phyloP scores from a whole-genome alignment of 1,140 invertebrate species.

The Heliconius eleuchia region DNA sequence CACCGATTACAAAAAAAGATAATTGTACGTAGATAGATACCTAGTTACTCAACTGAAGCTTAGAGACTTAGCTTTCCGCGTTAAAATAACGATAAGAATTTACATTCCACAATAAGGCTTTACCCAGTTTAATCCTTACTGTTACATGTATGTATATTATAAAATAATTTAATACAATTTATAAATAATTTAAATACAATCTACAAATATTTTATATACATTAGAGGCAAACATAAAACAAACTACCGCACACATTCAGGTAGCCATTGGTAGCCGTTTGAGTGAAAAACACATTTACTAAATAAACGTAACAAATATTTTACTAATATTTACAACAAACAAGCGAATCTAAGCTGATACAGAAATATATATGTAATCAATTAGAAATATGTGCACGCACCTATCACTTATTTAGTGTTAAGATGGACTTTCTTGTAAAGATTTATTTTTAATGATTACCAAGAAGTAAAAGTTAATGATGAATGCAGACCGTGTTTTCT shows the following conservation, averaged over 20 bases:
- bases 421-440: not conserved
- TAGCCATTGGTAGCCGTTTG: constrained; percentile 46
- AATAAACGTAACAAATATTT: constrained; percentile 53
- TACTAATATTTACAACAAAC: constrained; percentile 51
- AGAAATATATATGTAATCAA: constrained; percentile 48
- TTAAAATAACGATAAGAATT: not conserved
- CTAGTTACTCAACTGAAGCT: constrained; percentile 38
- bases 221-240: constrained; percentile 20
- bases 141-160: not conserved
- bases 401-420: not conserved
- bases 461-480: not conserved
- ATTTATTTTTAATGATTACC: not conserved
- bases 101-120: not conserved
- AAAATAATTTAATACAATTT: not conserved
- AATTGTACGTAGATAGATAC: constrained; percentile 54
- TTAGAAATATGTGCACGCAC: constrained; percentile 28
- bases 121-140: not conserved
- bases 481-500: no score
- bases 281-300: constrained; percentile 59
- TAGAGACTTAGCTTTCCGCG: constrained; percentile 13
- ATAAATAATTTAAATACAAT: not conserved
- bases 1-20: constrained; percentile 72
- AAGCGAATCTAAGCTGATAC: constrained; percentile 43
- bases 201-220: not conserved
- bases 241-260: constrained; percentile 45